Conservation (phyloP, 2,888 invertebrate species). For the Tanaodytes sp. region DNA sequence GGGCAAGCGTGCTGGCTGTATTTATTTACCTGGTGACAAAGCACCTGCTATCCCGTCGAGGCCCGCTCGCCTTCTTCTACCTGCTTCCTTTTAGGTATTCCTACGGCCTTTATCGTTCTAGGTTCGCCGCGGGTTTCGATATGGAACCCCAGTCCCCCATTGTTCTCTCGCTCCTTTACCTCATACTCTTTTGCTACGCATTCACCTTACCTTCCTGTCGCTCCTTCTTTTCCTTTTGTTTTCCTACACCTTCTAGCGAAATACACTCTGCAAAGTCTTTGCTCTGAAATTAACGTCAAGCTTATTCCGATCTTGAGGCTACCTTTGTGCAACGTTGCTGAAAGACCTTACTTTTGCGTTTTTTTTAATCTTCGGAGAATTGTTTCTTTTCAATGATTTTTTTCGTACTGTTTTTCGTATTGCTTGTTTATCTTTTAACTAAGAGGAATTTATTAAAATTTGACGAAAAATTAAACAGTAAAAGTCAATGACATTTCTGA, state of each 20-base stretch:
- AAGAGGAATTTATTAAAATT: too few species aligned
- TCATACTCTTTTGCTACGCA: conserved; percentile 54
- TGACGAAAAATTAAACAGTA: too few species aligned
- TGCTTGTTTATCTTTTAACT: too few species aligned
- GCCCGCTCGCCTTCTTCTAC: conserved; percentile 58
- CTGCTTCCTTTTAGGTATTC: conserved; percentile 56
- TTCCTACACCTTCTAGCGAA: conserved; percentile 47
- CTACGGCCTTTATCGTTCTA: conserved; percentile 56
- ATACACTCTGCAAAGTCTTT: conserved; percentile 26
- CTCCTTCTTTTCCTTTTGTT: conserved; percentile 41
- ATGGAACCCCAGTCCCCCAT: conserved; percentile 65
- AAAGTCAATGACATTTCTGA: too few species aligned
- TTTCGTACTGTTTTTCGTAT: too few species aligned
- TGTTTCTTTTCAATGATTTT: too few species aligned
- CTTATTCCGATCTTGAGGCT: conserved; percentile 22
- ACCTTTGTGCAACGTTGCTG: conserved; percentile 25
- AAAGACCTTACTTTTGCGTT: neutral
- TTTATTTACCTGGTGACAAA: conserved; percentile 71
- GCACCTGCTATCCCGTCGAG: conserved; percentile 70
- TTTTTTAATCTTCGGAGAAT: too few species aligned
- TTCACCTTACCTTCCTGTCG: conserved; percentile 36
- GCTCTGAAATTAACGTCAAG: conserved; percentile 40
- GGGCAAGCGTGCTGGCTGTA: conserved; percentile 63
- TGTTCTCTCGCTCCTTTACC: conserved; percentile 63
- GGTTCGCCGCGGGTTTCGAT: conserved; percentile 61